A percentile compares a stretch with the other conserved stretches of the same genome.
Evolutionary conservation across 1,140 invertebrate genomes (phyloP).

Genomic region (Drosophila ogumai): DNA sequence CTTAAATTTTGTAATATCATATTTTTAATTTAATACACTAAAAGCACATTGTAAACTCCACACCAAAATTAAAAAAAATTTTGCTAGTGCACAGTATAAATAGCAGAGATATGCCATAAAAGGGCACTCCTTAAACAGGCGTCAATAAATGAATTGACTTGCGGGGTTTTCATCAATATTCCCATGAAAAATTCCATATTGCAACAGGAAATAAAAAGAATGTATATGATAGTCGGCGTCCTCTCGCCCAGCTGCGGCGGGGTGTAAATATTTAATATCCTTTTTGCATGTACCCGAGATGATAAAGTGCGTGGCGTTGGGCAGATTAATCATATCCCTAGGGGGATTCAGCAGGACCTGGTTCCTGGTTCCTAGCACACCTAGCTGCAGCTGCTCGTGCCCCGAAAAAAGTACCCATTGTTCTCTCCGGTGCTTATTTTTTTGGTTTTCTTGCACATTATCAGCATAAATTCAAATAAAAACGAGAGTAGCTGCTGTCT

Average conservation of each 20-base stretch:
- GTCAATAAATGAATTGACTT: slow-evolving; percentile 57
- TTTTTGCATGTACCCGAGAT: slow-evolving; percentile 55
- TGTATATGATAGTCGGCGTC: slow-evolving; percentile 10
- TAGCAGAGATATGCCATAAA: slow-evolving; percentile 6
- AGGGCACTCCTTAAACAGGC: slow-evolving; percentile 27
- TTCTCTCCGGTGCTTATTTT: slow-evolving; percentile 22
- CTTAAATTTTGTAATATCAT: too few species aligned
- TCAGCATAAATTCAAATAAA: slow-evolving; percentile 83
- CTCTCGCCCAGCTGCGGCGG: slow-evolving; percentile 41
- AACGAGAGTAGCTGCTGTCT: slow-evolving; percentile 55
- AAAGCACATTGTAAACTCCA: too few species aligned
- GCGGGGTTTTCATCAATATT: slow-evolving; percentile 57
- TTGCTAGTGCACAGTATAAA: slow-evolving; percentile 4
- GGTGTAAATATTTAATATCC: slow-evolving; percentile 78
- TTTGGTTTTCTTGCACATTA: slow-evolving; percentile 63
- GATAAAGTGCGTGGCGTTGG: slow-evolving; percentile 74
- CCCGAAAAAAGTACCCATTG: slow-evolving; percentile 46
- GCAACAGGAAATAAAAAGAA: slow-evolving; percentile 56
- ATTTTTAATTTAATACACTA: too few species aligned
- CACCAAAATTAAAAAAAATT: too few species aligned
- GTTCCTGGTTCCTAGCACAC: slow-evolving; percentile 16
- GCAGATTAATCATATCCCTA: slow-evolving; percentile 74
- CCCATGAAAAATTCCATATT: slow-evolving; percentile 73
- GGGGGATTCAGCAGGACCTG: slow-evolving; percentile 16
- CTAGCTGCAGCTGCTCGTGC: slow-evolving; percentile 37